Percentiles rank a stretch among this genome's conserved stretches.
Conservation (phyloP, 37 sponge, comb jelly and placozoan genomes). For the Mnemiopsis leidyi region DNA sequence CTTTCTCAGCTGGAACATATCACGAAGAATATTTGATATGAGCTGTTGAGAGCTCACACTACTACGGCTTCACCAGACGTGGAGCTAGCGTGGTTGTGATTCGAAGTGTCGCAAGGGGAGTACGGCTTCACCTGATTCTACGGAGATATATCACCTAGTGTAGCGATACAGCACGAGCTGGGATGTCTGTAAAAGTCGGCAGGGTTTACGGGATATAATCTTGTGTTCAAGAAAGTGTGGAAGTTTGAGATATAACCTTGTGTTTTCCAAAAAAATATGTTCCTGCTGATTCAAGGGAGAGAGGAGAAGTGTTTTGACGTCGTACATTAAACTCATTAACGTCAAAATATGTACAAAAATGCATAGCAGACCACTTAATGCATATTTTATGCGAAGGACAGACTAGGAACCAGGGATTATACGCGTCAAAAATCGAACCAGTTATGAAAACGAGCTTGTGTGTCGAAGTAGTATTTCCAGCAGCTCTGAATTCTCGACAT, state of each 20-base stretch:
- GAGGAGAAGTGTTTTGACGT: background rate
- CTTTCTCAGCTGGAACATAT: background rate
- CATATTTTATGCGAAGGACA: background rate
- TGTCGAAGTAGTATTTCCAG: background rate
- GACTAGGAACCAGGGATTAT: background rate
- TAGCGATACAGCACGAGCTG: background rate
- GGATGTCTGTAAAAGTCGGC: background rate
- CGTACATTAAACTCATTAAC: background rate
- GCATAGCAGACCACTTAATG: background rate
- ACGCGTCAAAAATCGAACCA: background rate
- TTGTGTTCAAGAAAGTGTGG: too few relatives aligned
- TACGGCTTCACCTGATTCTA: background rate
- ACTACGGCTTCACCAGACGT: background rate
- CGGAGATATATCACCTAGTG: background rate
- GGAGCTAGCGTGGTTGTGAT: background rate
- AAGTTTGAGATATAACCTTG: background rate
- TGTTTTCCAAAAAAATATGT: background rate
- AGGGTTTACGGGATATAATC: too few relatives aligned
- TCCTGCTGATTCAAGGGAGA: background rate
- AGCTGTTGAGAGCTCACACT: background rate
- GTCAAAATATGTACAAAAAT: background rate
- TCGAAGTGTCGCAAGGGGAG: background rate
- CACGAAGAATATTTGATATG: background rate
- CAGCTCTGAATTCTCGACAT: background rate
- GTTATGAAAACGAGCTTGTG: background rate